These are phyloP conservation scores for Syrmaticus mikado DNA, from an alignment of 2,113 vertebrate species.

Conservation along the genomic window DNA sequence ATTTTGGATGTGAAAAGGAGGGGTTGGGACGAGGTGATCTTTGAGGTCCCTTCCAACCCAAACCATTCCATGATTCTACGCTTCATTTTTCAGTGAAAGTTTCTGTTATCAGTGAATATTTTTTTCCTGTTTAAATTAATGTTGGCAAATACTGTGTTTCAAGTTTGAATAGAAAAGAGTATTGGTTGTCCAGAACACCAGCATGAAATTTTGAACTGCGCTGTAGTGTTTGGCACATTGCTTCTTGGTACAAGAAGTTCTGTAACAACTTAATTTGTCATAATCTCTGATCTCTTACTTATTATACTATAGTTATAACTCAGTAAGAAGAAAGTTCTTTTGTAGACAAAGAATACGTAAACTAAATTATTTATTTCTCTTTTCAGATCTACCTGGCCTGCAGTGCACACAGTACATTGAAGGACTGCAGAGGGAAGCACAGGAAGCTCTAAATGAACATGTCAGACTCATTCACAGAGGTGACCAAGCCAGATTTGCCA, in stretches of 20 bases:
- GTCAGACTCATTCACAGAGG: conserved; percentile 87
- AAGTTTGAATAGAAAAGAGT: neutral
- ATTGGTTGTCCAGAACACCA: neutral
- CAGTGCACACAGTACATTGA: conserved; percentile 92
- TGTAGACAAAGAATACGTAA: neutral
- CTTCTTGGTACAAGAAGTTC: neutral
- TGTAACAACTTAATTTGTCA: neutral
- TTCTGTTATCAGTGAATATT: neutral
- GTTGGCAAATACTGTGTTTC: neutral
- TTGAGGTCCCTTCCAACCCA: too few species aligned
- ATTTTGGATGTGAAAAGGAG: neutral
- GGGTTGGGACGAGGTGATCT: too few species aligned
- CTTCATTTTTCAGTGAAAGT: neutral
- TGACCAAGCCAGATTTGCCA: conserved; percentile 87
- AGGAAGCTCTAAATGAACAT: conserved; percentile 93
- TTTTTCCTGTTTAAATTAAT: neutral
- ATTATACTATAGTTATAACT: neutral
- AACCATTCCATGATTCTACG: too few species aligned
- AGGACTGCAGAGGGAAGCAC: conserved; percentile 91
- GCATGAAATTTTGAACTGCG: neutral
- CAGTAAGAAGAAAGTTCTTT: neutral
- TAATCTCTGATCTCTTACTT: neutral
- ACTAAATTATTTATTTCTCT: neutral
- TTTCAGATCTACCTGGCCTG: conserved; percentile 90
- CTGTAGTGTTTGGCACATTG: neutral